Conservation (phyloP, 2,888 invertebrate genomes). For the Pardosa pseudoannulata region DNA sequence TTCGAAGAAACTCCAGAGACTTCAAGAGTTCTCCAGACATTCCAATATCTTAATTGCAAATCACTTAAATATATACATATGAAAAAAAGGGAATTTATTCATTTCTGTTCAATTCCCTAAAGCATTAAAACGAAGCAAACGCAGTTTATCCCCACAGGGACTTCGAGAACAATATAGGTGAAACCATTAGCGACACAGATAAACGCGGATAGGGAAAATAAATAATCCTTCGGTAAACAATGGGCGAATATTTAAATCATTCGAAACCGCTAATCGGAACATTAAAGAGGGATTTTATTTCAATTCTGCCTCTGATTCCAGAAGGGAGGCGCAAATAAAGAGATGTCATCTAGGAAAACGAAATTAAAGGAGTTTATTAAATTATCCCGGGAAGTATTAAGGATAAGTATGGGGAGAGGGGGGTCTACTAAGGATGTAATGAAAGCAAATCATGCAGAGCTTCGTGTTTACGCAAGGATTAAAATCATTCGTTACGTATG, state of each 20-base stretch:
- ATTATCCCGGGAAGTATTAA: background rate
- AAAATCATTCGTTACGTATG: background rate
- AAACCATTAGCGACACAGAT: too few relatives aligned
- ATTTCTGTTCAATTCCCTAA: too few relatives aligned
- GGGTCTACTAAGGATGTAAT: background rate
- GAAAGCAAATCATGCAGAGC: background rate
- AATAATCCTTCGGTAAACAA: constrained; percentile 18
- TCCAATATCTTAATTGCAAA: too few relatives aligned
- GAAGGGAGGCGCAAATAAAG: background rate
- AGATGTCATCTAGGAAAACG: background rate
- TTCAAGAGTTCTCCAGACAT: too few relatives aligned
- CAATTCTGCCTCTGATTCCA: background rate
- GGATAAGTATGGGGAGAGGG: background rate
- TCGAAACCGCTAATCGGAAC: constrained; percentile 4
- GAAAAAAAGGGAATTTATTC: too few relatives aligned
- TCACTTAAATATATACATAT: too few relatives aligned
- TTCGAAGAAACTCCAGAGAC: too few relatives aligned
- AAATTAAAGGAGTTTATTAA: constrained; percentile 8
- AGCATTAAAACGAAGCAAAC: too few relatives aligned
- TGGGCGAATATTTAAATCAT: background rate
- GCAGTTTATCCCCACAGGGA: too few relatives aligned
- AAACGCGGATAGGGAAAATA: background rate
- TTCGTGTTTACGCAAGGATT: background rate
- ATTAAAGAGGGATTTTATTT: constrained; percentile 9
- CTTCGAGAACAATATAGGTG: too few relatives aligned